Evolutionary conservation across 2,888 invertebrate species (phyloP), one percentile per base, ranked within the genome.

Genomic region (Dasypolia templi): DNA sequence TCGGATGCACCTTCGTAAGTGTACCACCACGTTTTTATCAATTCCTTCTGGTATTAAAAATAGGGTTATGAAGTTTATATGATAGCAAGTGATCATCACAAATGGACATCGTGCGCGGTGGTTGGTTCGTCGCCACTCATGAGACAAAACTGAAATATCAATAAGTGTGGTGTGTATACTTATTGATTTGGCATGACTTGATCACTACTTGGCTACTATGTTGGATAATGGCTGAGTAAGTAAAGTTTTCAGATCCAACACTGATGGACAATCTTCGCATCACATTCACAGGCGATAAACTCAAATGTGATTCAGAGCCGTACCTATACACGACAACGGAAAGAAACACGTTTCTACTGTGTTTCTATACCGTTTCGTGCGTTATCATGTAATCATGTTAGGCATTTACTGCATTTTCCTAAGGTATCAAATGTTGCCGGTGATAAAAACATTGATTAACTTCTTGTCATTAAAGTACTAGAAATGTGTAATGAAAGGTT

Each of bases 371-470:
- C 14, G 26, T 42, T 51, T 46, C 65, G 14, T 29, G 6, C 5
- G n/a, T 29, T 22, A 75, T n/a, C n/a, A 63, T 35, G n/a, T 32
- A 67, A 55, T 22, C 26, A 46, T 32, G 19, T n/a, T 46, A 35
- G 44, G 35, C 11, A 58, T 76, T 51, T 14, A 64, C 26, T 59
- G 22, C 72, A 64, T 44, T 49, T 58, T 32, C 35, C 75, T 49
- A 19, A 29, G 49, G 32, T 35, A 59, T 14, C 58, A 58, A 75
- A 44, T 49, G 49, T 51, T 64, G 1, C 17, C 17, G n/a, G 51
- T 44, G 19, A 75, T 64, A 58, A 75, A 74, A 75, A 44, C 39
- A 26, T 51, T 56, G 39, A 74, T 63, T 75, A 56, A 49, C 58
- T 64, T 75, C 42, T 56, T 26, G 32, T 3, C 7, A 56, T 56